Evolutionary conservation across 2,888 invertebrate genomes (phyloP).

Genomic region (Pelosia muscerda): DNA sequence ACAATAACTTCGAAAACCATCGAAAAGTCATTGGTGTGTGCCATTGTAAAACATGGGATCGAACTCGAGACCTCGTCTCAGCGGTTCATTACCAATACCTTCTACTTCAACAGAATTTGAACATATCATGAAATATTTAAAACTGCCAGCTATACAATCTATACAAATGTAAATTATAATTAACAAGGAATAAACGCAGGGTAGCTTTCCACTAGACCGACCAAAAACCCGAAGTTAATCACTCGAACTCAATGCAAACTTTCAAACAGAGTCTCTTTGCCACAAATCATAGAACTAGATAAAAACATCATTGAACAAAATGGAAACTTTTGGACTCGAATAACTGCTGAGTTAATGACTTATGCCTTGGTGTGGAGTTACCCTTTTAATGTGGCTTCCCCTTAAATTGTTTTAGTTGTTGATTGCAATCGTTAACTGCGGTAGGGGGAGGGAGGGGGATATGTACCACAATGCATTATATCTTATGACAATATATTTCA

Average conservation of each 20-base stretch:
- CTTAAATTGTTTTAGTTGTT: conserved; percentile 38
- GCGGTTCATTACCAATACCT: no score
- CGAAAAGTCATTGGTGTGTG: no score
- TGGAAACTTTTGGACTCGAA: conserved; percentile 50
- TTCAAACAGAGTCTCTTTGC: conserved; percentile 44
- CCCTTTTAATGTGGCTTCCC: conserved; percentile 41
- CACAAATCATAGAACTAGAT: conserved; percentile 58
- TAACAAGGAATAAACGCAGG: conserved; percentile 17
- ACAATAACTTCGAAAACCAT: no score
- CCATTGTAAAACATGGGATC: no score
- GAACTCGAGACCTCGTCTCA: no score
- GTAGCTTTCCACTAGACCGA: conserved; percentile 22
- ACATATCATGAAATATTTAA: no score
- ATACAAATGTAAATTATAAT: conserved; percentile 2
- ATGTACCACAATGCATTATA: not conserved
- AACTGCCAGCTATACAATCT: not conserved
- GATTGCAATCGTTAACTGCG: conserved; percentile 23
- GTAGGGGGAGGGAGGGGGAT: no score
- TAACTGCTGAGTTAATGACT: conserved; percentile 58
- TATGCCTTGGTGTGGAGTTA: conserved; percentile 51
- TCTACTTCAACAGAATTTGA: no score
- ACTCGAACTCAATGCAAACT: conserved; percentile 40
- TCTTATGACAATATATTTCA: not conserved
- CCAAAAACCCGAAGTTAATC: conserved; percentile 42
- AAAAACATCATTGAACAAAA: conserved; percentile 56